A percentile compares a stretch with the other conserved stretches of the same genome.
Evolutionary conservation across 1,140 invertebrate genomes (phyloP).

Genomic region (Bombus sylvicola): DNA sequence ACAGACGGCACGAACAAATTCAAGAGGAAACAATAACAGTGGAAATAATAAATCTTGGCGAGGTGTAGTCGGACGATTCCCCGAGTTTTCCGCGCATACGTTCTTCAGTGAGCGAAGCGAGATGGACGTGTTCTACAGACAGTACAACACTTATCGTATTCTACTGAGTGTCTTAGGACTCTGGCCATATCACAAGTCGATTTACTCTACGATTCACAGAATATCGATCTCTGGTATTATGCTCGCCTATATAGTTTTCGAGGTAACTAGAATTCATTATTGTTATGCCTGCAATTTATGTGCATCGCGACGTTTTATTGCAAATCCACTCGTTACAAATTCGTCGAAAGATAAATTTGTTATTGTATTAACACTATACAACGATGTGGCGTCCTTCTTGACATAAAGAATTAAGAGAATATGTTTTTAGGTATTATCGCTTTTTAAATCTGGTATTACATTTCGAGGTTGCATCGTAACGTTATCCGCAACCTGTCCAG

Average conservation of each 20-base stretch:
- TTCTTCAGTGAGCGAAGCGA: background rate
- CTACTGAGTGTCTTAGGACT: constrained; percentile 21
- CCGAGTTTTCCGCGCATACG: background rate
- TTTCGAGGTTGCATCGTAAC: background rate
- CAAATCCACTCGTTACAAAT: no score
- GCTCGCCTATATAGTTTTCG: accelerated
- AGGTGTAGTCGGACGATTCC: background rate
- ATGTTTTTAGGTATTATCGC: background rate
- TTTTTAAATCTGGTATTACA: background rate
- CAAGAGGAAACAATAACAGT: no score
- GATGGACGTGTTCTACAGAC: constrained; percentile 29
- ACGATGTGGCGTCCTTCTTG: accelerated
- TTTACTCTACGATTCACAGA: constrained; percentile 17
- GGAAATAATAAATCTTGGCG: background rate
- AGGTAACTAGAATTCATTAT: no score
- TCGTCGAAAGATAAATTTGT: no score
- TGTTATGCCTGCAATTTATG: no score
- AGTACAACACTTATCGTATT: constrained; percentile 6
- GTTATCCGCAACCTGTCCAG: background rate
- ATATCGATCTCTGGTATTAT: background rate
- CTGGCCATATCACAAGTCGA: constrained; percentile 25
- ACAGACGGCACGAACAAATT: no score
- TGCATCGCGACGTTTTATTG: no score
- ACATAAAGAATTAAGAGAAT: no score
- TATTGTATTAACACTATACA: accelerated